Evolutionary conservation across 2,888 invertebrate species (phyloP).

Genomic region (Macaria notata): DNA sequence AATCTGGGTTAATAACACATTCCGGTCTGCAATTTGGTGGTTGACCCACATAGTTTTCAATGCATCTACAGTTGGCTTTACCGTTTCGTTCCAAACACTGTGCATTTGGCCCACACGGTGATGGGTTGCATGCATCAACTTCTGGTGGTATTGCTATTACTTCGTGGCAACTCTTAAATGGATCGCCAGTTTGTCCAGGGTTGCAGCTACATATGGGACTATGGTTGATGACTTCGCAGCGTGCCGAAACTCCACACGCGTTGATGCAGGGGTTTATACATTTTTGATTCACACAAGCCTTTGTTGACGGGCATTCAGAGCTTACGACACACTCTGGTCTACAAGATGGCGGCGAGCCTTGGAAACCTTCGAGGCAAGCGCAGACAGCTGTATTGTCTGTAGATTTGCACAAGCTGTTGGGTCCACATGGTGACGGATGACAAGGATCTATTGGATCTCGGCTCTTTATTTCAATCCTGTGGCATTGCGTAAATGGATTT

Average conservation of each 20-base stretch:
- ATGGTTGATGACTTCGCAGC: slow-evolving; percentile 92
- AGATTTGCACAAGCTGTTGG: slow-evolving; percentile 89
- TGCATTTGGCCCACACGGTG: slow-evolving; percentile 92
- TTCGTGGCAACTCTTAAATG: slow-evolving; percentile 88
- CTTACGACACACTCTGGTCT: slow-evolving; percentile 93
- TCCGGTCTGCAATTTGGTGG: slow-evolving; percentile 93
- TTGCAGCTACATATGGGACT: slow-evolving; percentile 94
- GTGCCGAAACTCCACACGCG: slow-evolving; percentile 89
- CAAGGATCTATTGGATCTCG: slow-evolving; percentile 85
- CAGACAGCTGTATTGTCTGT: slow-evolving; percentile 91
- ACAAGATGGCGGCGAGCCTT: slow-evolving; percentile 91
- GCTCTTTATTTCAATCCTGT: slow-evolving; percentile 52
- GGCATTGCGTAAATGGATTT: slow-evolving; percentile 85
- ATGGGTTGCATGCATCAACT: slow-evolving; percentile 86
- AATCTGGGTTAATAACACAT: slow-evolving; percentile 91
- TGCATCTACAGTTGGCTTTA: slow-evolving; percentile 88
- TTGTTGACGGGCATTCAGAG: slow-evolving; percentile 90
- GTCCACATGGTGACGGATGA: slow-evolving; percentile 89
- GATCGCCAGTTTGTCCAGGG: slow-evolving; percentile 89
- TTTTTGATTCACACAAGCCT: slow-evolving; percentile 91
- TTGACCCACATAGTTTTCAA: slow-evolving; percentile 88
- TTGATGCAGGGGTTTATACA: slow-evolving; percentile 92
- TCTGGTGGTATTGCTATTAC: slow-evolving; percentile 60
- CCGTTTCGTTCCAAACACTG: slow-evolving; percentile 86
- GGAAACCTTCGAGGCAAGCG: slow-evolving; percentile 88